Base-by-base conservation (phyloP, 2,888 invertebrate species). In the Coleophora flavipennella region DNA sequence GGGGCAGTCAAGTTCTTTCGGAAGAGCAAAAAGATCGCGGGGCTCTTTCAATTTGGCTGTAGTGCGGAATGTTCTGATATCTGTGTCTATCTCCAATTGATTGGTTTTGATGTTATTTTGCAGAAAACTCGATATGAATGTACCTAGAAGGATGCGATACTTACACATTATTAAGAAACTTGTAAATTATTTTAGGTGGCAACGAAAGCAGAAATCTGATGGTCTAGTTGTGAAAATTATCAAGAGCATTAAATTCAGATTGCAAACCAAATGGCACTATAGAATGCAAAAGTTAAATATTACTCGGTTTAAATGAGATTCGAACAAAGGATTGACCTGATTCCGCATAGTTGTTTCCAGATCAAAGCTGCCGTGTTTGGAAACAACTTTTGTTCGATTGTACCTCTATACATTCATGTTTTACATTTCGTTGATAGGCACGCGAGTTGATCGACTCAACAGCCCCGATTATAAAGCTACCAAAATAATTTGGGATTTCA, bases 11-110 rank as follows among this genome's bases (percentile, higher is more conserved):
- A 89, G 78, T 66, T 90, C 90, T 63, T 88, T 90, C 43, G 90
- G 90, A 51, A 90, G 77, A 39, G 90, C 89, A 71, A 91, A 92
- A 42, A 91, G 80, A 62, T 92, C 92, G 50, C 91, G 83, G 11
- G 91, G 90, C 59, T 91, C 91, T 63, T 86, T 88, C 41, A 91
- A 67, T 57, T 89, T 89, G 29, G 90, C 89, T 58, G 88, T 85
- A 9, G 89, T 88, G 46, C 86, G 80, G 59, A 89, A 84, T 46
- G 89, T 89, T 67, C 77, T 88, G 54, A 81, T 86, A 67, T 91
- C 90, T 41, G 90, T 90, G 57, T 89, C 89, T 45, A 90, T 88
- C 75, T 91, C 90, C 57, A 90, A 72, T 66, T 90, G 89, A 68
- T 89, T 90, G 41, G 88, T 89, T 77, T 91, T 92, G 39, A 92